These are phyloP conservation scores for Alauda arvensis DNA, from an alignment of 2,797 vertebrate species.

Conservation along the genomic window DNA sequence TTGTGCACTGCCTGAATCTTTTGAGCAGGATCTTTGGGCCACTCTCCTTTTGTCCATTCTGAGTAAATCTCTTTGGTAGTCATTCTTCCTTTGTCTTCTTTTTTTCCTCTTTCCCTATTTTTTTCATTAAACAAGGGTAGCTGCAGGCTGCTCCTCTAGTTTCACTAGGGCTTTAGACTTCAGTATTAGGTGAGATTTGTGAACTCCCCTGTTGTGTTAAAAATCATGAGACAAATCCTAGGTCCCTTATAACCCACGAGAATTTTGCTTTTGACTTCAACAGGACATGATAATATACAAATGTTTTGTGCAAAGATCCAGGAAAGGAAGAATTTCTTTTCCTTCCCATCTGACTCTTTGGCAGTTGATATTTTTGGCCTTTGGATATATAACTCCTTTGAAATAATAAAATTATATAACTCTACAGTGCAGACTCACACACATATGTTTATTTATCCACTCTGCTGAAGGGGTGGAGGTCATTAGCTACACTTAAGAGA, in stretches of 20 bases:
- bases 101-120: not conserved
- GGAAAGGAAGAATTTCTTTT: not conserved
- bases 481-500: not conserved
- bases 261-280: conserved; percentile 8
- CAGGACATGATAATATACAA: not conserved
- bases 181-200: not conserved
- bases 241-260: not conserved
- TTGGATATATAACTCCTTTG: not conserved
- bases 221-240: not conserved
- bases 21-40: not conserved
- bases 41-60: not conserved
- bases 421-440: not conserved
- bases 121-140: not conserved
- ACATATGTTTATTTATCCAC: not conserved
- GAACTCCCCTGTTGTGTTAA: not conserved
- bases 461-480: not conserved
- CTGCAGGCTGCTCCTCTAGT: not conserved
- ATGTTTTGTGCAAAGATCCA: not conserved
- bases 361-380: not conserved
- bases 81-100: not conserved
- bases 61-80: not conserved
- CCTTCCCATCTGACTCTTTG: not conserved
- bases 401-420: not conserved
- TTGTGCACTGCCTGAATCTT: not conserved
- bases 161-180: not conserved